phyloP scores from a whole-genome alignment of 2,888 invertebrate genomes.

The Drosophila kambysellisi region DNA sequence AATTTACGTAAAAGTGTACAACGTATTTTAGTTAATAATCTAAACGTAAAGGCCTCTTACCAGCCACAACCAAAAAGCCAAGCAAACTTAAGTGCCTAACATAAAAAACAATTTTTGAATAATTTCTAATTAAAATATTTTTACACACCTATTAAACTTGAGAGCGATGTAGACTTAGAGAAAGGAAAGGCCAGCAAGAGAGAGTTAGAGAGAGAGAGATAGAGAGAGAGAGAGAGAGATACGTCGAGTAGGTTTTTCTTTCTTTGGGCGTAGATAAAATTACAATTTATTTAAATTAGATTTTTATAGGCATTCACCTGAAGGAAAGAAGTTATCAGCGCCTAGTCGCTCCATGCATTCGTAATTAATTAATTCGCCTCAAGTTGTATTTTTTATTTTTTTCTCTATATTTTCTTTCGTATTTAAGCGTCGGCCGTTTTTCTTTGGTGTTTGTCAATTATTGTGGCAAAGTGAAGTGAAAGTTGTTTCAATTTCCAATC shows the following conservation, averaged over 20 bases:
- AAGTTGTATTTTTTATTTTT: slow-evolving; percentile 35
- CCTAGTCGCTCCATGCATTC: slow-evolving; percentile 70
- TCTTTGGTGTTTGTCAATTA: slow-evolving; percentile 67
- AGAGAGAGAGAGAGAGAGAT: background rate
- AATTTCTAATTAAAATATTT: slow-evolving; percentile 76
- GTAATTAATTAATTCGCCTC: slow-evolving; percentile 82
- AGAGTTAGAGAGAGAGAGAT: background rate
- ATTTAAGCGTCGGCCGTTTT: slow-evolving; percentile 55
- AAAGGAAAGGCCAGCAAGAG: background rate
- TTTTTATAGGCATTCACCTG: slow-evolving; percentile 72
- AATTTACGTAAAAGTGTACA: slow-evolving; percentile 6
- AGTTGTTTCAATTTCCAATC: slow-evolving; percentile 68
- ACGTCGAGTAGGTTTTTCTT: slow-evolving; percentile 33
- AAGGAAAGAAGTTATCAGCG: slow-evolving; percentile 47
- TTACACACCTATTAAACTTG: slow-evolving; percentile 43
- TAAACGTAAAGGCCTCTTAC: slow-evolving; percentile 17
- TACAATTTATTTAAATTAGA: slow-evolving; percentile 74
- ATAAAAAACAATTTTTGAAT: slow-evolving; percentile 66
- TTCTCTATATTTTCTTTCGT: slow-evolving; percentile 49
- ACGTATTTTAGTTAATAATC: background rate
- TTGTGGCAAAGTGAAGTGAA: slow-evolving; percentile 68
- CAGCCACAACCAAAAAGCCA: slow-evolving; percentile 14
- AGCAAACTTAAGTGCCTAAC: slow-evolving; percentile 33
- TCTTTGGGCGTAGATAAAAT: slow-evolving; percentile 65
- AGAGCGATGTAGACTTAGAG: slow-evolving; percentile 10